Evolutionary conservation across 2,888 invertebrate genomes (phyloP).

Genomic region (Anthophora plumipes): DNA sequence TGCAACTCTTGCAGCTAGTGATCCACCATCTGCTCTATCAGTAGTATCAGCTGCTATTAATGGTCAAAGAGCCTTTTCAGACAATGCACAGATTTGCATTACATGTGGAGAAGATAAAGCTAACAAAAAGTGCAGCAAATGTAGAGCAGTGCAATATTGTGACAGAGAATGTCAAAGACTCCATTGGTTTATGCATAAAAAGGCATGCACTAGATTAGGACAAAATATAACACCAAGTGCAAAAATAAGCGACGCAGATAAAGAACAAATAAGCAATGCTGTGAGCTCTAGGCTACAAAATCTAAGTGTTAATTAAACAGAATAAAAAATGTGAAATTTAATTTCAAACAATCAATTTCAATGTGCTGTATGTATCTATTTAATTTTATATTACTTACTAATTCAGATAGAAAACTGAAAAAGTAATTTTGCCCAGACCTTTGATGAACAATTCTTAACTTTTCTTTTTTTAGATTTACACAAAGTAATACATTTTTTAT

Average conservation of each 20-base stretch:
- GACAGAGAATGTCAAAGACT: conserved; percentile 96
- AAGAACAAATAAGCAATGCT: conserved; percentile 77
- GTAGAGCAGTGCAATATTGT: conserved; percentile 97
- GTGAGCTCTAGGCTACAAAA: conserved; percentile 78
- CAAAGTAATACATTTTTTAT: conserved; percentile 28
- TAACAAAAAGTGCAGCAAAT: conserved; percentile 96
- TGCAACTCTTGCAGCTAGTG: conserved; percentile 90
- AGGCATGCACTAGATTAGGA: conserved; percentile 89
- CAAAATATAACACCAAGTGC: conserved; percentile 44
- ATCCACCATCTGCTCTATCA: conserved; percentile 89
- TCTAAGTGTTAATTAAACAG: conserved; percentile 74
- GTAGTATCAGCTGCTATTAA: conserved; percentile 93
- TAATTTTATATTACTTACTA: conserved; percentile 29
- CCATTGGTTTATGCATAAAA: conserved; percentile 97
- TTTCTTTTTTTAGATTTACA: conserved; percentile 36
- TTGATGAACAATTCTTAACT: conserved; percentile 23
- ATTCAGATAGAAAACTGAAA: not conserved
- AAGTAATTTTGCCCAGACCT: not conserved
- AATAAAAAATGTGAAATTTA: conserved; percentile 34
- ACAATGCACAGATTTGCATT: conserved; percentile 89
- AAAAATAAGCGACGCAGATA: conserved; percentile 77
- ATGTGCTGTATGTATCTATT: conserved; percentile 45
- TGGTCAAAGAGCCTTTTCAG: conserved; percentile 93
- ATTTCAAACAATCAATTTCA: conserved; percentile 38
- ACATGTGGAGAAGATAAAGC: conserved; percentile 96